These are phyloP conservation scores for Seriola quinqueradiata DNA, from an alignment of 2,113 vertebrate genomes.

Conservation along the genomic window DNA sequence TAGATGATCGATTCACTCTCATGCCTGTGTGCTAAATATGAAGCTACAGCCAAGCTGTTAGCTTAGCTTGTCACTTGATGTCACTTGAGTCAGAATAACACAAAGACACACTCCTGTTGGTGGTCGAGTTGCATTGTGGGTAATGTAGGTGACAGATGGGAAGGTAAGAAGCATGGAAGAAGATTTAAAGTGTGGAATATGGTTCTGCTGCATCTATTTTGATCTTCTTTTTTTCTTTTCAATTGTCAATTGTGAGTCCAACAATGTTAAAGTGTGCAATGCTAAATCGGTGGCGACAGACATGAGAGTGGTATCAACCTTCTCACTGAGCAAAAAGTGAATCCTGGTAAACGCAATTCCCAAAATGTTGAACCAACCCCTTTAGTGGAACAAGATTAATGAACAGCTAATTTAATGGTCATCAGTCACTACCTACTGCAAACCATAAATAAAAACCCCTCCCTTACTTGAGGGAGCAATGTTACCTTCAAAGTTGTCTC, in stretches of 20 bases:
- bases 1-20: not conserved
- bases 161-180: not conserved
- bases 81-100: not conserved
- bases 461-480: not conserved
- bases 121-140: not conserved
- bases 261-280: too few species aligned
- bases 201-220: not conserved
- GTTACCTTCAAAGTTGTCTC: slow-evolving; percentile 22
- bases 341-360: not conserved
- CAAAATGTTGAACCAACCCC: slow-evolving; percentile 12
- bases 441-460: slow-evolving; percentile 5
- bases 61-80: too few species aligned
- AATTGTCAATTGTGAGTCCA: not conserved
- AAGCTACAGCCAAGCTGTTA: not conserved
- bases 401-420: slow-evolving; percentile 29
- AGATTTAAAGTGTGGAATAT: not conserved
- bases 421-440: slow-evolving; percentile 27
- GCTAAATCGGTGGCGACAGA: too few species aligned
- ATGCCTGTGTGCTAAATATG: not conserved
- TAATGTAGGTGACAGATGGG: not conserved
- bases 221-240: not conserved
- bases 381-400: slow-evolving; percentile 2
- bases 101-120: not conserved
- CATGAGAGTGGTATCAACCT: not conserved
- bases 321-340: slow-evolving; percentile 1